phyloP scores from a whole-genome alignment of 2,888 invertebrate genomes.

The Macrostomum cliftonense region DNA sequence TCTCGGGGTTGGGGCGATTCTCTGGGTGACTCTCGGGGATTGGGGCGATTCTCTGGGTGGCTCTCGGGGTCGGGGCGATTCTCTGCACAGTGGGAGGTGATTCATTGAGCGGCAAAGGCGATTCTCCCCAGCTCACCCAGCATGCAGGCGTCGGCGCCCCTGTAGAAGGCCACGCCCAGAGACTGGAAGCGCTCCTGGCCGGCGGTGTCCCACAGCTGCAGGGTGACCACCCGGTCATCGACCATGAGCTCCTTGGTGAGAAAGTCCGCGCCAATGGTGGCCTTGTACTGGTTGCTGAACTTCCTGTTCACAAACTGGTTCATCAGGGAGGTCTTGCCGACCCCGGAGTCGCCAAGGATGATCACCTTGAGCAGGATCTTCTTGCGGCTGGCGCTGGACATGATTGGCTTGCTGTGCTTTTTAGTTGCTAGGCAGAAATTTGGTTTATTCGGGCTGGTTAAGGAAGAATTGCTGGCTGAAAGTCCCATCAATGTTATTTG shows the following conservation, averaged over 20 bases:
- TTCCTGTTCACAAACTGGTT: slow-evolving; percentile 99
- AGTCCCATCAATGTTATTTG: too few species aligned
- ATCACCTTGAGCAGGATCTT: slow-evolving; percentile 91
- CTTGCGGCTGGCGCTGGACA: slow-evolving; percentile 42
- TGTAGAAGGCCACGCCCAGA: slow-evolving; percentile 90
- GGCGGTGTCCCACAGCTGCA: slow-evolving; percentile 95
- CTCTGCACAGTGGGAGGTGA: too few species aligned
- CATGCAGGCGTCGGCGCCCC: slow-evolving; percentile 91
- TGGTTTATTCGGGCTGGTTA: too few species aligned
- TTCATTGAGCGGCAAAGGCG: too few species aligned
- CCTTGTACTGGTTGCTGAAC: slow-evolving; percentile 99
- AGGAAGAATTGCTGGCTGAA: too few species aligned
- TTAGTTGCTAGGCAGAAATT: too few species aligned
- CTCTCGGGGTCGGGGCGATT: too few species aligned
- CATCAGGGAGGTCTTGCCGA: slow-evolving; percentile 98
- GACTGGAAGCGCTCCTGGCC: slow-evolving; percentile 98
- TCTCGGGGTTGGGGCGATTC: too few species aligned
- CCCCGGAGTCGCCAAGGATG: slow-evolving; percentile 85
- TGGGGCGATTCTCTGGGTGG: too few species aligned
- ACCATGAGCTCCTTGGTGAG: slow-evolving; percentile 82
- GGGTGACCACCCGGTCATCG: slow-evolving; percentile 94
- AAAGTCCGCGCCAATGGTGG: slow-evolving; percentile 98
- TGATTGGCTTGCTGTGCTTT: too few species aligned
- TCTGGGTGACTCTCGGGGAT: too few species aligned
- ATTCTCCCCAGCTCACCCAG: too few species aligned